A percentile compares a stretch with the other conserved stretches of the same genome.
These are phyloP conservation scores for Calephelis nemesis DNA, from an alignment of 1,140 invertebrate genomes.

Conservation along the genomic window DNA sequence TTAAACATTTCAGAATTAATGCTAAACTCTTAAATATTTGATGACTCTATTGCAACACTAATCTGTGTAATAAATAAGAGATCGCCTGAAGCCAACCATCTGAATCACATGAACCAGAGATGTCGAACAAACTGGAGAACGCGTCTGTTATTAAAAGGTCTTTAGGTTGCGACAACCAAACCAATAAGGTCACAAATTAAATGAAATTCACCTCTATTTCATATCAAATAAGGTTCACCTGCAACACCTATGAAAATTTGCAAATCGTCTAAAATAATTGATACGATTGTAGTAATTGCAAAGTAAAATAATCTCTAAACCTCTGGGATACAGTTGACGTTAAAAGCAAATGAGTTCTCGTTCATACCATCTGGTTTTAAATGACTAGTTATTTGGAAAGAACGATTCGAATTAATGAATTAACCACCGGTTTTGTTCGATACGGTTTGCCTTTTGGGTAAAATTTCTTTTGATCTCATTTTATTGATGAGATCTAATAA, in stretches of 20 bases:
- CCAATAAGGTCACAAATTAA: slow-evolving; percentile 13
- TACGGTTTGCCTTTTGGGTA: slow-evolving; percentile 29
- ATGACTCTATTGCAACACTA: slow-evolving; percentile 21
- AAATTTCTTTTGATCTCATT: slow-evolving; percentile 26
- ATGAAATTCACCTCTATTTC: slow-evolving; percentile 29
- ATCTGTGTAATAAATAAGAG: slow-evolving; percentile 54
- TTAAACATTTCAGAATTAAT: too few relatives aligned
- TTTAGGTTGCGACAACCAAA: slow-evolving; percentile 52
- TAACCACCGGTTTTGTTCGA: slow-evolving; percentile 50
- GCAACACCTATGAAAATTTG: slow-evolving; percentile 28
- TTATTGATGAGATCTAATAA: neutral
- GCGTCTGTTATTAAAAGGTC: slow-evolving; percentile 57
- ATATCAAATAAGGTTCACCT: slow-evolving; percentile 7
- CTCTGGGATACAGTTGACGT: slow-evolving; percentile 21
- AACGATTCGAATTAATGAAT: slow-evolving; percentile 53
- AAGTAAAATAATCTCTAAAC: slow-evolving; percentile 12
- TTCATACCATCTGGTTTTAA: slow-evolving; percentile 31
- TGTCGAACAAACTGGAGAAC: slow-evolving; percentile 51
- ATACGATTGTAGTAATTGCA: slow-evolving; percentile 1
- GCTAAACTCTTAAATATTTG: neutral
- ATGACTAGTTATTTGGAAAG: slow-evolving; percentile 42
- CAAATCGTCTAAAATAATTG: slow-evolving; percentile 22
- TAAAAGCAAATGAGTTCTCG: slow-evolving; percentile 21
- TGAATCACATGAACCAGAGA: slow-evolving; percentile 47
- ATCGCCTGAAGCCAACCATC: slow-evolving; percentile 53